phyloP scores from a whole-genome alignment of 2,113 vertebrate genomes.

The Limanda limanda region DNA sequence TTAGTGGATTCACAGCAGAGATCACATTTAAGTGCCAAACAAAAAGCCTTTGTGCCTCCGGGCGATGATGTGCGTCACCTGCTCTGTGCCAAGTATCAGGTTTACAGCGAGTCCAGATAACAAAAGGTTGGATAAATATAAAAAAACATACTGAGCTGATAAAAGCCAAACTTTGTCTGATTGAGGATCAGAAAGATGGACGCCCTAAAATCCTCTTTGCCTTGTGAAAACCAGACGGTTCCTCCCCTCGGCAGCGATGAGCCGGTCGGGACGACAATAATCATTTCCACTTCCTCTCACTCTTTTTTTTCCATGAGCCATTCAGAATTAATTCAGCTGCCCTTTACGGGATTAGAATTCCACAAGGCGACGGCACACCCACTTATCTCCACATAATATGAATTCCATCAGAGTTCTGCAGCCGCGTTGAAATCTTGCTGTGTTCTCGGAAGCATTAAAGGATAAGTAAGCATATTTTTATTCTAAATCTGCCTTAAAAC shows the following conservation, averaged over 20 bases:
- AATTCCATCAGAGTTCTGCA: constrained; percentile 53
- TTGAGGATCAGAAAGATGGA: constrained; percentile 17
- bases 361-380: constrained; percentile 30
- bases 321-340: constrained; percentile 70
- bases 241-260: constrained; percentile 32
- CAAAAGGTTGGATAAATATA: constrained; percentile 28
- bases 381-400: constrained; percentile 59
- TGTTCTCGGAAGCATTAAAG: constrained; percentile 35
- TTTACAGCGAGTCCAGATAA: constrained; percentile 23
- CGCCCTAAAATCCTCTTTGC: neutral
- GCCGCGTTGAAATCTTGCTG: constrained; percentile 24
- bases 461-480: neutral
- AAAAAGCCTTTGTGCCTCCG: constrained; percentile 40
- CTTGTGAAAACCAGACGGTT: constrained; percentile 7
- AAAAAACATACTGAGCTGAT: constrained; percentile 20
- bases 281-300: constrained; percentile 54
- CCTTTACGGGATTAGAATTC: constrained; percentile 67
- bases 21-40: constrained; percentile 50
- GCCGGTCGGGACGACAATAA: constrained; percentile 39
- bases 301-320: constrained; percentile 67
- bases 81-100: constrained; percentile 39
- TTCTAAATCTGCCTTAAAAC: neutral
- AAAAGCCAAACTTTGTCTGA: constrained; percentile 21
- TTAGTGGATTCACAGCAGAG: constrained; percentile 43
- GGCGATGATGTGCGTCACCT: constrained; percentile 14